phyloP scores from a whole-genome alignment of 2,113 vertebrate genomes.

The Argyrosomus japonicus region DNA sequence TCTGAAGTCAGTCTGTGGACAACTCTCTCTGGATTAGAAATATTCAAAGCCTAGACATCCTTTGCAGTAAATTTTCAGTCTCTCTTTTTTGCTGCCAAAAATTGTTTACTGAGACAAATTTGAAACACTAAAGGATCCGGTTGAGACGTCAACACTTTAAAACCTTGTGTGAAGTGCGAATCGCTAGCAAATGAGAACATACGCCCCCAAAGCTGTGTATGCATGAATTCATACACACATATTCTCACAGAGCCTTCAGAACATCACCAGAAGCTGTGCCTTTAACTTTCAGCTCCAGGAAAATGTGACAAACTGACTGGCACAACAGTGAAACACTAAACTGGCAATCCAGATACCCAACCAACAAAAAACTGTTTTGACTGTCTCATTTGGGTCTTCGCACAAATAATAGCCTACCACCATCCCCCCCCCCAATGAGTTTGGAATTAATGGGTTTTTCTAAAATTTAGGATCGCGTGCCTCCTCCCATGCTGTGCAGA shows the following conservation, averaged over 20 bases:
- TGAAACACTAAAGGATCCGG: constrained; percentile 9
- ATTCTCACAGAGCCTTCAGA: constrained; percentile 12
- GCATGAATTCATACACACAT: background rate
- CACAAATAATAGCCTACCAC: constrained; percentile 52
- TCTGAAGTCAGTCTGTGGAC: constrained; percentile 45
- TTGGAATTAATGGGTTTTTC: constrained; percentile 61
- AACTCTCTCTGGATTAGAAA: constrained; percentile 40
- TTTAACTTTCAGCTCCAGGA: constrained; percentile 39
- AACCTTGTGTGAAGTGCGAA: constrained; percentile 25
- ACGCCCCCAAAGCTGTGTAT: constrained; percentile 35
- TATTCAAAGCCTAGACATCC: constrained; percentile 51
- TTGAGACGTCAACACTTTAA: constrained; percentile 11
- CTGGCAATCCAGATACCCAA: constrained; percentile 47
- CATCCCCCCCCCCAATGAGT: constrained; percentile 50
- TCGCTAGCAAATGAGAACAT: constrained; percentile 18
- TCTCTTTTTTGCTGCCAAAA: constrained; percentile 37
- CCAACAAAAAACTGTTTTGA: constrained; percentile 50
- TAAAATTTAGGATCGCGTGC: constrained; percentile 55
- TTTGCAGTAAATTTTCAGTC: constrained; percentile 25
- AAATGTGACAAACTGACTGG: constrained; percentile 52
- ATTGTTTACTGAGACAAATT: constrained; percentile 34
- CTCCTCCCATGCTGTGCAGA: constrained; percentile 54
- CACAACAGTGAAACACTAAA: constrained; percentile 31
- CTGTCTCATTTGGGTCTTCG: constrained; percentile 52
- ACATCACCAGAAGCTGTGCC: constrained; percentile 11